Conservation (phyloP, 2,888 invertebrate genomes). For the Ormyrus labotus region DNA sequence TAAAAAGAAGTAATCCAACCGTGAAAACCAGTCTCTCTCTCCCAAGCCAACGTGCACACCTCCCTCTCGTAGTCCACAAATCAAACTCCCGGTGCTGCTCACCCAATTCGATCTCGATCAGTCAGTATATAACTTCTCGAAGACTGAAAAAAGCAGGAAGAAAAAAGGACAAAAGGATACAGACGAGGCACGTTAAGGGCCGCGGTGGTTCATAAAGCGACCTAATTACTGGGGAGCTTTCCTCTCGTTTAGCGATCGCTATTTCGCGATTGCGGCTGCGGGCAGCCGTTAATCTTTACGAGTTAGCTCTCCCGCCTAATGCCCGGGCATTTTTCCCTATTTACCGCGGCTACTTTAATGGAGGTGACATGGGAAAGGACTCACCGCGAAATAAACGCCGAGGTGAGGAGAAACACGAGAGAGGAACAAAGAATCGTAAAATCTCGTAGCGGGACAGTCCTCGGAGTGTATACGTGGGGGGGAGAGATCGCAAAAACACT, state of each 20-base stretch:
- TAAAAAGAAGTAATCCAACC: conserved; percentile 9
- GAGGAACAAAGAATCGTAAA: conserved; percentile 55
- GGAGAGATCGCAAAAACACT: conserved; percentile 32
- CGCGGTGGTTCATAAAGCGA: conserved; percentile 24
- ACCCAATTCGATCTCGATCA: conserved; percentile 19
- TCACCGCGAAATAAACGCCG: conserved; percentile 40
- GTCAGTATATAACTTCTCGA: neutral
- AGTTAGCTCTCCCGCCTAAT: conserved; percentile 32
- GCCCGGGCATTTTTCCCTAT: conserved; percentile 52
- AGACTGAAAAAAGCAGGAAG: neutral
- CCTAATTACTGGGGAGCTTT: conserved; percentile 46
- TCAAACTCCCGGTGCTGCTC: conserved; percentile 9
- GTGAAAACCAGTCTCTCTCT: conserved; percentile 12
- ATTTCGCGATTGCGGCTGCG: conserved; percentile 37
- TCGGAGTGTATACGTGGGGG: neutral
- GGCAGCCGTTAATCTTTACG: conserved; percentile 52
- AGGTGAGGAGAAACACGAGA: conserved; percentile 12
- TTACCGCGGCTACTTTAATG: conserved; percentile 48
- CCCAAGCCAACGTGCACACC: neutral
- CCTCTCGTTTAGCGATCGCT: conserved; percentile 35
- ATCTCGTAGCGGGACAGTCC: conserved; percentile 44
- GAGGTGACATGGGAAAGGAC: conserved; percentile 52
- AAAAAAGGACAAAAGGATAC: neutral
- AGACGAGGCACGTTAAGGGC: neutral
- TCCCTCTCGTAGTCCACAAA: conserved; percentile 21